phyloP scores from a whole-genome alignment of 1,140 invertebrate genomes.

The Helicoverpa zea region DNA sequence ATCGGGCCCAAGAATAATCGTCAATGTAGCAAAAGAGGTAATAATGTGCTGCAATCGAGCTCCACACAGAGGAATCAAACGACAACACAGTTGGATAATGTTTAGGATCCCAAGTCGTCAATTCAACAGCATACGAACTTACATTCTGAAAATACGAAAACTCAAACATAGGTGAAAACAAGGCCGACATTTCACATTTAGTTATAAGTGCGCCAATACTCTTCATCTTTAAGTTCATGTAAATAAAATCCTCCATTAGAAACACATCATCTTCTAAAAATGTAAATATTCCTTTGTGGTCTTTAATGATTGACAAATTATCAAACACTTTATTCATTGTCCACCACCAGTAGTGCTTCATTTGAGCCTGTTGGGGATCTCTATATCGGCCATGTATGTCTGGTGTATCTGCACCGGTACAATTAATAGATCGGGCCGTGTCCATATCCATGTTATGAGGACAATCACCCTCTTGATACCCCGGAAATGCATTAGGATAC shows the following conservation, averaged over 20 bases:
- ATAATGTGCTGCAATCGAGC: constrained; percentile 64
- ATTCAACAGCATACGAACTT: constrained; percentile 46
- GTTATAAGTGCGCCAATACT: constrained; percentile 54
- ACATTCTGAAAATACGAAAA: constrained; percentile 35
- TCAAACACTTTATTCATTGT: constrained; percentile 71
- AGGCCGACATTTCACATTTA: constrained; percentile 61
- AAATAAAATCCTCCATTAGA: constrained; percentile 67
- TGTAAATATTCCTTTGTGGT: constrained; percentile 57
- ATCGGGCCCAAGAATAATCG: constrained; percentile 67
- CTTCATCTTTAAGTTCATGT: constrained; percentile 63
- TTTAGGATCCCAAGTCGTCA: constrained; percentile 62
- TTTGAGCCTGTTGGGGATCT: constrained; percentile 55
- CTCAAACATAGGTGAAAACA: constrained; percentile 43
- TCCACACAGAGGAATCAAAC: constrained; percentile 63
- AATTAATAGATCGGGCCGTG: constrained; percentile 57
- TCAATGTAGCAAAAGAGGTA: constrained; percentile 66
- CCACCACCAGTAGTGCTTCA: constrained; percentile 77
- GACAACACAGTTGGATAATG: constrained; percentile 60
- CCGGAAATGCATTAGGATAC: constrained; percentile 64
- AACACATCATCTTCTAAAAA: constrained; percentile 65
- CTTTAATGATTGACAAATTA: constrained; percentile 53
- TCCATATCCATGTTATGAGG: constrained; percentile 54
- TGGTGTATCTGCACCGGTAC: constrained; percentile 56
- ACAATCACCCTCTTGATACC: constrained; percentile 62
- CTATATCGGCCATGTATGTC: constrained; percentile 63